phyloP scores from a whole-genome alignment of 2,888 invertebrate genomes.

The Andrena dorsata region DNA sequence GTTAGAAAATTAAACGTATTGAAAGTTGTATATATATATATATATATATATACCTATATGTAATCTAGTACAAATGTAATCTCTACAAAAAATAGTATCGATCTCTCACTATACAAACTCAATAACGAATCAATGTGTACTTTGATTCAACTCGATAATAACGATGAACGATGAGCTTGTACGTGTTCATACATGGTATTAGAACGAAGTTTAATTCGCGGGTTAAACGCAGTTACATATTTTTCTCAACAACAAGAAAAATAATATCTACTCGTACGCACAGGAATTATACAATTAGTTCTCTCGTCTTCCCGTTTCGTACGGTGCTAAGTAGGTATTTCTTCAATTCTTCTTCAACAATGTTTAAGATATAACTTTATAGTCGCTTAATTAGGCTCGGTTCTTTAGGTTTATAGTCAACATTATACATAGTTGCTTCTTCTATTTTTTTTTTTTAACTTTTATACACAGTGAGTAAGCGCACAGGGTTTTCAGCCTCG shows the following conservation, averaged over 20 bases:
- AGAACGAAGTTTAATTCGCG: slow-evolving; percentile 33
- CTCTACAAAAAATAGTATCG: slow-evolving; percentile 63
- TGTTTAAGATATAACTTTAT: slow-evolving; percentile 31
- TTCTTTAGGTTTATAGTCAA: slow-evolving; percentile 45
- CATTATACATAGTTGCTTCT: slow-evolving; percentile 27
- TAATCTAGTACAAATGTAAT: slow-evolving; percentile 57
- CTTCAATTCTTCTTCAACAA: slow-evolving; percentile 21
- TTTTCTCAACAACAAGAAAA: slow-evolving; percentile 48
- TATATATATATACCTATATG: slow-evolving; percentile 32
- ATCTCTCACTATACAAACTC: slow-evolving; percentile 48
- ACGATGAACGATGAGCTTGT: slow-evolving; percentile 47
- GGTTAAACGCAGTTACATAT: slow-evolving; percentile 38
- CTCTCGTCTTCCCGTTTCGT: background rate
- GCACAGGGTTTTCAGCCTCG: slow-evolving; percentile 25
- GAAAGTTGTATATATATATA: slow-evolving; percentile 18
- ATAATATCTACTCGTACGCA: slow-evolving; percentile 56
- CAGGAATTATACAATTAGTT: slow-evolving; percentile 47
- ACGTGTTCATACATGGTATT: slow-evolving; percentile 27
- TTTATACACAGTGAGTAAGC: slow-evolving; percentile 36
- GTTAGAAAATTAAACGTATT: slow-evolving; percentile 42
- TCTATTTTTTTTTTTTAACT: slow-evolving; percentile 7
- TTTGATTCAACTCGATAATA: slow-evolving; percentile 10
- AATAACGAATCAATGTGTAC: slow-evolving; percentile 40
- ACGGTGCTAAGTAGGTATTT: slow-evolving; percentile 10
- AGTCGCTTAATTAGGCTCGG: slow-evolving; percentile 52